Evolutionary conservation across 2,888 invertebrate species (phyloP).

Genomic region (Liopterus haemorrhoidalis): DNA sequence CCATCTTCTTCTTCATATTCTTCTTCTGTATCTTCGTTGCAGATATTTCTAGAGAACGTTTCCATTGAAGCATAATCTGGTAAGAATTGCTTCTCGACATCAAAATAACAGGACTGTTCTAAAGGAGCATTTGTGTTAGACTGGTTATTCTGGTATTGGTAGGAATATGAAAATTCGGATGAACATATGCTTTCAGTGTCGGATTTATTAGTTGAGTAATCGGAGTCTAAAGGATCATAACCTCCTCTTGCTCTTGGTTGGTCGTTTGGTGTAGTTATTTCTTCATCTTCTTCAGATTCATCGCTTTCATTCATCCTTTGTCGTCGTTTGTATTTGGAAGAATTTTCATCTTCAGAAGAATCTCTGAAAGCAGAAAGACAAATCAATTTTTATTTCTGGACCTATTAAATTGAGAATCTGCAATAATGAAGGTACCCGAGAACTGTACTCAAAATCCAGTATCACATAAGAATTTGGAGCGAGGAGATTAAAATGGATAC

Average conservation of each 20-base stretch:
- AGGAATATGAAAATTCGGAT: constrained; percentile 40
- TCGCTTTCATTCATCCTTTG: constrained; percentile 15
- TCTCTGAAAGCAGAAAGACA: constrained; percentile 33
- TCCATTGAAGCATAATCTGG: constrained; percentile 43
- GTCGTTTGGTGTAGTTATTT: constrained; percentile 17
- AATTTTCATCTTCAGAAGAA: constrained; percentile 38
- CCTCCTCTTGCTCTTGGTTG: constrained; percentile 17
- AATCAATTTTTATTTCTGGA: too few relatives aligned
- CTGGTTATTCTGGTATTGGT: constrained; percentile 38
- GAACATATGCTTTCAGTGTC: constrained; percentile 25
- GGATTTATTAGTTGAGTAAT: constrained; percentile 21
- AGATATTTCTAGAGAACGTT: too few relatives aligned
- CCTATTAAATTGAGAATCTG: too few relatives aligned
- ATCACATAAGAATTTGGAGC: too few relatives aligned
- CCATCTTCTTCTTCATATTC: too few relatives aligned
- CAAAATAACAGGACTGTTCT: too few relatives aligned
- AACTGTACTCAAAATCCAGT: too few relatives aligned
- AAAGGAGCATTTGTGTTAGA: constrained; percentile 25
- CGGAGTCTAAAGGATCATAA: background rate
- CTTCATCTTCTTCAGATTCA: constrained; percentile 15
- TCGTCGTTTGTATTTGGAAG: constrained; percentile 15
- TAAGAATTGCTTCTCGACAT: constrained; percentile 41
- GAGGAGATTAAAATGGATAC: too few relatives aligned
- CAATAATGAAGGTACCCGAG: background rate
- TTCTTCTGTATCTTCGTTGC: too few relatives aligned